Evolutionary conservation across 2,888 invertebrate genomes (phyloP).

Genomic region (Phoenoteleia sp.): DNA sequence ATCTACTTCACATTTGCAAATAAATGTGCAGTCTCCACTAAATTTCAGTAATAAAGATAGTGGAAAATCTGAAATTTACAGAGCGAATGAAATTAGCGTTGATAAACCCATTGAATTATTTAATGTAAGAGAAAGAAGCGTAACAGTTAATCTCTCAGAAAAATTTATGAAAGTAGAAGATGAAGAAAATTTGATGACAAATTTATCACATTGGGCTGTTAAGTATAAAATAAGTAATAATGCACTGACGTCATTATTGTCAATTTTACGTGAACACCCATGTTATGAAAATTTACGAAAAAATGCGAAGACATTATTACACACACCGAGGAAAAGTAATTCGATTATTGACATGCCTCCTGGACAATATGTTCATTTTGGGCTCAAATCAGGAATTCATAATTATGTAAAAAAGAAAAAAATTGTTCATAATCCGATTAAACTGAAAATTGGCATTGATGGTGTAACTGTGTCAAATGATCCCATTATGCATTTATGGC

Average conservation of each 20-base stretch:
- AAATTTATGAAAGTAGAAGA: neutral
- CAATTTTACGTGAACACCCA: neutral
- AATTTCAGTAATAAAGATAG: too few relatives aligned
- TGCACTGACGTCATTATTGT: neutral
- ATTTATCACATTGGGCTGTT: neutral
- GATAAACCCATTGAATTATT: too few relatives aligned
- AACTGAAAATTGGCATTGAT: slow-evolving; percentile 55
- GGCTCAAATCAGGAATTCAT: slow-evolving; percentile 6
- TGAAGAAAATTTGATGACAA: too few relatives aligned
- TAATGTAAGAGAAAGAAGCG: too few relatives aligned
- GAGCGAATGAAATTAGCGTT: too few relatives aligned
- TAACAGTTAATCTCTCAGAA: too few relatives aligned
- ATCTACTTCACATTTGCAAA: too few relatives aligned
- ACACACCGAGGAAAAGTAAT: neutral
- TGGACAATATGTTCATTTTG: slow-evolving; percentile 21
- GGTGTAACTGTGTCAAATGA: slow-evolving; percentile 55
- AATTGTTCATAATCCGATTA: neutral
- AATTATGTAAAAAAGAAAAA: neutral
- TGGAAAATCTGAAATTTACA: too few relatives aligned
- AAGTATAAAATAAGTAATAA: neutral
- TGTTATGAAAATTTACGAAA: neutral
- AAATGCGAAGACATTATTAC: neutral
- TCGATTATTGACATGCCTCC: neutral
- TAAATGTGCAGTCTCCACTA: too few relatives aligned
- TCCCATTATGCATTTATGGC: slow-evolving; percentile 51